A percentile compares a stretch with the other conserved stretches of the same genome.
phyloP scores from a whole-genome alignment of 2,888 invertebrate species.

The Netelia fuscicornis region DNA sequence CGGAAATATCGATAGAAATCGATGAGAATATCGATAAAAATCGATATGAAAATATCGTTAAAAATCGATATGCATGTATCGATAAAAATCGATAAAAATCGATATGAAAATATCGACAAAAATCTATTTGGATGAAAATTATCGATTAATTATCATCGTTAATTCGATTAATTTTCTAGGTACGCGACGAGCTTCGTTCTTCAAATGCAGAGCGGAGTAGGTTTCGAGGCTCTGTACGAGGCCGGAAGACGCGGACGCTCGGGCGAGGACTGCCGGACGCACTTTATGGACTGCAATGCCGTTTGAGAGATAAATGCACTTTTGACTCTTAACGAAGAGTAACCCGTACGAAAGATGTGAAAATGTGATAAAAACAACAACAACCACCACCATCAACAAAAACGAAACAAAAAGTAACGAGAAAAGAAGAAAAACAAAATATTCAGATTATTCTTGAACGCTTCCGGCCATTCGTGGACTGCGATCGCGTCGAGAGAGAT shows the following conservation, averaged over 20 bases:
- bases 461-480: constrained; percentile 6
- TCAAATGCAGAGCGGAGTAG: constrained; percentile 90
- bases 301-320: constrained; percentile 86
- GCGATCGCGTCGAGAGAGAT: neutral
- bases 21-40: neutral
- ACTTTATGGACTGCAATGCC: constrained; percentile 95
- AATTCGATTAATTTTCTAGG: constrained; percentile 85
- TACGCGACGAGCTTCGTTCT: constrained; percentile 95
- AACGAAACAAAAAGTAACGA: constrained; percentile 1
- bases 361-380: constrained; percentile 46
- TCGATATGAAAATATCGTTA: too few species aligned
- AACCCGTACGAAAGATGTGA: constrained; percentile 29
- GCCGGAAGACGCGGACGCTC: constrained; percentile 94
- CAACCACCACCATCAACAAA: neutral
- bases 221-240: constrained; percentile 93
- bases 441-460: constrained; percentile 29
- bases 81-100: too few species aligned
- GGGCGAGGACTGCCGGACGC: constrained; percentile 93
- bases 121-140: too few species aligned
- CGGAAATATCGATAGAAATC: too few species aligned
- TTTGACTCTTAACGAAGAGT: constrained; percentile 21
- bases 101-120: too few species aligned
- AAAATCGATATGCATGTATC: too few species aligned
- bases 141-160: neutral
- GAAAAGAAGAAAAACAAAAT: constrained; percentile 21